Evolutionary conservation across 2,113 vertebrate genomes (phyloP).

Genomic region (Vulpes ferrilata): DNA sequence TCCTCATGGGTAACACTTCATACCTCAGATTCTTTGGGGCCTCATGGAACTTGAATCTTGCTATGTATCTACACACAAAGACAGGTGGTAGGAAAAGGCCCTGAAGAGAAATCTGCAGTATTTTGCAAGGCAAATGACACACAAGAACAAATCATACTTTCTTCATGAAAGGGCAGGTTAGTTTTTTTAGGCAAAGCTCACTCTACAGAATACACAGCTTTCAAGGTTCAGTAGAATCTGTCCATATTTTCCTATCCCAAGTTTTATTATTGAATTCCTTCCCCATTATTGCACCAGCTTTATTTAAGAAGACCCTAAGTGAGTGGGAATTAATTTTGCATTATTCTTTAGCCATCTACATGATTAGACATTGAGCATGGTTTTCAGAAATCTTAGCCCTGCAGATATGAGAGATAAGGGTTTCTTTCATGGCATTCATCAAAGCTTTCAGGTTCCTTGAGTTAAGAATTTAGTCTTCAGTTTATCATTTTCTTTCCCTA

Average conservation of each 20-base stretch:
- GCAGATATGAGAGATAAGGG: background rate
- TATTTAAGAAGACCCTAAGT: background rate
- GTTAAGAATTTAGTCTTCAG: background rate
- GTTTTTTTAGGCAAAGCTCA: too few species aligned
- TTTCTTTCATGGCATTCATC: background rate
- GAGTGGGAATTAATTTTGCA: background rate
- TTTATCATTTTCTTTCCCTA: background rate
- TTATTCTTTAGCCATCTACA: background rate
- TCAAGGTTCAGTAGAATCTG: background rate
- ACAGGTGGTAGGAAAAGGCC: background rate
- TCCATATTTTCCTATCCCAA: background rate
- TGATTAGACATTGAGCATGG: background rate
- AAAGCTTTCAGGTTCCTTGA: background rate
- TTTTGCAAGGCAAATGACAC: background rate
- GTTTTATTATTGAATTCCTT: background rate
- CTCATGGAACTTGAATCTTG: background rate
- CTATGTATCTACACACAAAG: background rate
- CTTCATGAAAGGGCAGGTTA: background rate
- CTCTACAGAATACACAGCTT: background rate
- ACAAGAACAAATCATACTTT: background rate
- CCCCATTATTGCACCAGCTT: background rate
- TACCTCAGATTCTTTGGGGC: background rate
- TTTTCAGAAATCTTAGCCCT: constrained; percentile 4
- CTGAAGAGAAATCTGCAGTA: background rate
- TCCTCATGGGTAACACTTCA: background rate